A percentile compares a stretch with the other conserved stretches of the same genome.
Evolutionary conservation across 2,113 vertebrate genomes (phyloP).

Genomic region (Malurus elegans): DNA sequence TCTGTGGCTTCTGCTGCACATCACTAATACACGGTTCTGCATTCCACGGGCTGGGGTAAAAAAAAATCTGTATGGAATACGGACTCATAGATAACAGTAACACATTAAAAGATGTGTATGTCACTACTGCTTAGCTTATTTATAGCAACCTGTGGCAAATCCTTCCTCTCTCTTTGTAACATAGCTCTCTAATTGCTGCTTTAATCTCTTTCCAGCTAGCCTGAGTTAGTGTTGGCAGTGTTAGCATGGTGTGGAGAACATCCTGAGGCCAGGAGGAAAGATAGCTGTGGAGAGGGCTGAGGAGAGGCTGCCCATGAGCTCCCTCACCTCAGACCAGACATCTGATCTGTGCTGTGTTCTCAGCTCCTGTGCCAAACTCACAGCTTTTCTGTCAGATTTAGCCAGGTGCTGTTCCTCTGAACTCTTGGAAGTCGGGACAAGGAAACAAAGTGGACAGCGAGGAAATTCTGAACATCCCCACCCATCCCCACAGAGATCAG

Average conservation of each 20-base stretch:
- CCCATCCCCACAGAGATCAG: rapidly evolving
- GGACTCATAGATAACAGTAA: not conserved
- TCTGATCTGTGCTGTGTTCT: not conserved
- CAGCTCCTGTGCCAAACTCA: not conserved
- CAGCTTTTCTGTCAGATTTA: not conserved
- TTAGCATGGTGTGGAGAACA: not conserved
- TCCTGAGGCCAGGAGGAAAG: not conserved
- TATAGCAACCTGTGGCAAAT: not conserved
- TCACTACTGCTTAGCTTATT: not conserved
- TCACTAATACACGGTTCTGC: not conserved
- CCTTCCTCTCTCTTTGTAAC: not conserved
- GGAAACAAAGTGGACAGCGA: not conserved
- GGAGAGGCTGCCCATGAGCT: not conserved
- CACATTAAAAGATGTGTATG: not conserved
- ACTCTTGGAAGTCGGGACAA: not conserved
- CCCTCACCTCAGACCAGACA: rapidly evolving
- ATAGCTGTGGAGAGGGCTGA: not conserved
- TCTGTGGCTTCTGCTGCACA: not conserved
- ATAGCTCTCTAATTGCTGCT: not conserved
- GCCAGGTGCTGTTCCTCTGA: not conserved
- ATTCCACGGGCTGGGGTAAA: rapidly evolving
- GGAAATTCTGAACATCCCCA: not conserved
- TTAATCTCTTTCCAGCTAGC: not conserved
- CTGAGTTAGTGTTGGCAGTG: rapidly evolving
- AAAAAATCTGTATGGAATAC: not conserved